phyloP scores from a whole-genome alignment of 35 echinoderm and acorn worm species.

The Heliocidaris erythrogramma region DNA sequence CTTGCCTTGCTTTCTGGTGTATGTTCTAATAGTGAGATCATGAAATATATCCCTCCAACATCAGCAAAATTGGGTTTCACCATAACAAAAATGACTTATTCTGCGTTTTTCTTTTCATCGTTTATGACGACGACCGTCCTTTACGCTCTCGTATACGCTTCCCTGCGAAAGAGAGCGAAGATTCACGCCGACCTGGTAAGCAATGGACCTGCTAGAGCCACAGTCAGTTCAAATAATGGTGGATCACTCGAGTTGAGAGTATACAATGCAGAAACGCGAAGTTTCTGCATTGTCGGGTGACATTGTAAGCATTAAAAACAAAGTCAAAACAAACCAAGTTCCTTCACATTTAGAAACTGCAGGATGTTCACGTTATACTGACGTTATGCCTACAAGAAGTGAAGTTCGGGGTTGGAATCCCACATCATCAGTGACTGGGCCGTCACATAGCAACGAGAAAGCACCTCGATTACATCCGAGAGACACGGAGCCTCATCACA shows the following conservation, averaged over 20 bases:
- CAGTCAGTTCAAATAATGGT: neutral
- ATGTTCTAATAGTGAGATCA: neutral
- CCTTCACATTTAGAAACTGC: neutral
- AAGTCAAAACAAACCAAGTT: neutral
- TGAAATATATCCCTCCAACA: neutral
- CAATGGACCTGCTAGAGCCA: neutral
- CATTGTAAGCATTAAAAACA: neutral
- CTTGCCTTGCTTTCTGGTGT: neutral
- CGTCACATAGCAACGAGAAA: neutral
- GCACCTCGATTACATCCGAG: neutral
- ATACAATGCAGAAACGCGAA: neutral
- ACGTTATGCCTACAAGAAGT: neutral
- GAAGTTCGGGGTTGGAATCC: neutral
- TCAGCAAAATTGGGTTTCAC: neutral
- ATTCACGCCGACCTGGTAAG: constrained; percentile 20
- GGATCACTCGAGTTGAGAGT: neutral
- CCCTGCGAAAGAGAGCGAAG: neutral
- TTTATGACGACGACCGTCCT: neutral
- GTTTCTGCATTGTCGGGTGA: neutral
- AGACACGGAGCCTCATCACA: neutral
- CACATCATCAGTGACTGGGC: neutral
- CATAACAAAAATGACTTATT: neutral
- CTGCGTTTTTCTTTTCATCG: neutral
- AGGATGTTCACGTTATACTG: neutral
- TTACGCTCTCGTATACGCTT: constrained; percentile 7